A percentile compares a stretch with the other conserved stretches of the same genome.
These are phyloP conservation scores for Otis tarda DNA, from an alignment of 2,113 vertebrate genomes.

Conservation along the genomic window DNA sequence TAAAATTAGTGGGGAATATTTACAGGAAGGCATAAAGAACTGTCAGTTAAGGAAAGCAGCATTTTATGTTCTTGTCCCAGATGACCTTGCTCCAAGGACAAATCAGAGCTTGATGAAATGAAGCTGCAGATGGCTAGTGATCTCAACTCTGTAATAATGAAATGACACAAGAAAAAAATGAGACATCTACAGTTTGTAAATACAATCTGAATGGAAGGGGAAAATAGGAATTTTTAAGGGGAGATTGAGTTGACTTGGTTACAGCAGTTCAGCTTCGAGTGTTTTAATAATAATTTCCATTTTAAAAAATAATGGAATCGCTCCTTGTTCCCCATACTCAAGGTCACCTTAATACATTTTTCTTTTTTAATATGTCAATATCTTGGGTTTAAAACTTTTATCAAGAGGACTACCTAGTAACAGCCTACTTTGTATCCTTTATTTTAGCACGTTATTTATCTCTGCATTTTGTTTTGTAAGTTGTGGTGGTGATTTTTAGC, in stretches of 20 bases:
- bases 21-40: conserved; percentile 69
- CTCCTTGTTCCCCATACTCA: neutral
- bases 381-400: neutral
- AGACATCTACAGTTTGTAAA: conserved; percentile 64
- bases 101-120: conserved; percentile 71
- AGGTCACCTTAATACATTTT: conserved; percentile 11
- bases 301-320: neutral
- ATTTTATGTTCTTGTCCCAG: conserved; percentile 68
- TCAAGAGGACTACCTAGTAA: neutral
- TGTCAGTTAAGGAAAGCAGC: conserved; percentile 65
- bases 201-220: conserved; percentile 40
- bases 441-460: neutral
- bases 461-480: neutral
- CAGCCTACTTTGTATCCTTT: neutral
- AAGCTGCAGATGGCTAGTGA: conserved; percentile 74
- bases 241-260: conserved; percentile 46
- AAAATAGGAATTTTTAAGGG: conserved; percentile 47
- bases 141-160: conserved; percentile 73
- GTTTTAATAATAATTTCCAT: conserved; percentile 50
- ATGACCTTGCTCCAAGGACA: conserved; percentile 78
- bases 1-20: conserved; percentile 66
- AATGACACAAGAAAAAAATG: conserved; percentile 61
- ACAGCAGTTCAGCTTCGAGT: conserved; percentile 22
- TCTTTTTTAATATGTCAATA: conserved; percentile 18
- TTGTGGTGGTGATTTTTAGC: neutral